Conservation (phyloP, 2,797 vertebrate genomes). For the Onychomys arenicola region DNA sequence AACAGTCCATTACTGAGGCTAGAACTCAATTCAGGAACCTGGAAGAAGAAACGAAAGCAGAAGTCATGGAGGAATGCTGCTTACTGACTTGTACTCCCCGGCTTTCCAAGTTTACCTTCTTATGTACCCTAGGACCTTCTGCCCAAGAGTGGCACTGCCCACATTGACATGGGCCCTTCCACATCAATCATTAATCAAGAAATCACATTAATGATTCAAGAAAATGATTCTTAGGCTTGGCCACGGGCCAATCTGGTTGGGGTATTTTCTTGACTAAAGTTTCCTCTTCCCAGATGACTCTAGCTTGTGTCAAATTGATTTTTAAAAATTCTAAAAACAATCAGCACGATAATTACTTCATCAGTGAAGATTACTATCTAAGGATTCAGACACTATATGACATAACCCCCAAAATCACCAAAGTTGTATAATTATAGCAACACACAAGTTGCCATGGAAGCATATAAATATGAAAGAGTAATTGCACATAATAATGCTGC, state of each 20-base stretch:
- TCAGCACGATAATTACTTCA: slow-evolving; percentile 3
- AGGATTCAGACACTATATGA: slow-evolving; percentile 52
- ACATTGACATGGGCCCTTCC: not conserved
- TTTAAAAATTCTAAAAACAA: not conserved
- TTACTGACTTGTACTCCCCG: not conserved
- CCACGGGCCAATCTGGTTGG: not conserved
- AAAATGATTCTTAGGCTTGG: not conserved
- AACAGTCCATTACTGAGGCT: not conserved
- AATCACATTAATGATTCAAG: not conserved
- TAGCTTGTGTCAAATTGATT: not conserved
- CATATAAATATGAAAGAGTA: slow-evolving; percentile 30
- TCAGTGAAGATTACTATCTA: slow-evolving; percentile 66
- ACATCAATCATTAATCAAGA: not conserved
- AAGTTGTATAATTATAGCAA: slow-evolving; percentile 77
- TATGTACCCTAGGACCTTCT: not conserved
- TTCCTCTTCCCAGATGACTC: not conserved
- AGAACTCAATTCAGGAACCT: not conserved
- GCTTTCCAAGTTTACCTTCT: not conserved
- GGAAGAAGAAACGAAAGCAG: not conserved
- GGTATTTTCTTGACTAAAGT: not conserved
- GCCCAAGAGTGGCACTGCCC: not conserved
- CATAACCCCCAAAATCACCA: slow-evolving; percentile 70
- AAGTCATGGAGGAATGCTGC: not conserved
- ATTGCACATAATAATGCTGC: slow-evolving; percentile 33
- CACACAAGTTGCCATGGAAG: slow-evolving; percentile 22